Evolutionary conservation across 2,888 invertebrate species (phyloP).

Genomic region (Hybos culiciformis): DNA sequence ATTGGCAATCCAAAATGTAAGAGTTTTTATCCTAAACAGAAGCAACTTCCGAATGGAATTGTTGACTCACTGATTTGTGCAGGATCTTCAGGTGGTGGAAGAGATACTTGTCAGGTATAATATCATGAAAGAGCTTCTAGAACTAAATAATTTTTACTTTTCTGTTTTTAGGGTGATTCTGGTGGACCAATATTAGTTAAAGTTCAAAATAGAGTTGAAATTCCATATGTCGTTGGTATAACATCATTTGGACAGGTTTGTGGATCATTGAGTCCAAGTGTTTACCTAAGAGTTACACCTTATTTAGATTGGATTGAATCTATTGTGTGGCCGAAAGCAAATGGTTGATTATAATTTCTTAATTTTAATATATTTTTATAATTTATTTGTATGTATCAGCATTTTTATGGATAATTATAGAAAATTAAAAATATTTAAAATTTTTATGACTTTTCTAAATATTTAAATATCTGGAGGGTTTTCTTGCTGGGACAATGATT

Average conservation of each 20-base stretch:
- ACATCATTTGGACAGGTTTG: constrained; percentile 6
- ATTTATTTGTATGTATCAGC: neutral
- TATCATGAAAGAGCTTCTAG: neutral
- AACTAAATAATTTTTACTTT: neutral
- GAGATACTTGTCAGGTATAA: constrained; percentile 9
- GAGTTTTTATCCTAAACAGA: neutral
- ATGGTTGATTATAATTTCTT: too few relatives aligned
- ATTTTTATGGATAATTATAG: neutral
- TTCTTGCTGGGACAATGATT: too few relatives aligned
- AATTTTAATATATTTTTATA: neutral
- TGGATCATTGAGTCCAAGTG: neutral
- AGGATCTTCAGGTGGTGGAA: constrained; percentile 1
- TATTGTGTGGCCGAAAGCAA: neutral
- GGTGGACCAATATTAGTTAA: neutral
- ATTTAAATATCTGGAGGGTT: too few relatives aligned
- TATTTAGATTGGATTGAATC: constrained; percentile 6
- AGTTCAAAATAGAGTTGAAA: neutral
- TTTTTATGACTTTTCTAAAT: neutral
- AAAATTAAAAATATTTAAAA: neutral
- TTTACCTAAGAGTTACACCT: constrained; percentile 2
- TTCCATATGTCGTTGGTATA: constrained; percentile 1
- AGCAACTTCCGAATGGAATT: constrained; percentile 2
- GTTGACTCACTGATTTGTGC: constrained; percentile 4
- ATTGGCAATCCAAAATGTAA: constrained; percentile 1
- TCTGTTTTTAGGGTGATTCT: neutral